Evolutionary conservation across 2,113 vertebrate species (phyloP).

Genomic region (Sinosuthora webbiana): DNA sequence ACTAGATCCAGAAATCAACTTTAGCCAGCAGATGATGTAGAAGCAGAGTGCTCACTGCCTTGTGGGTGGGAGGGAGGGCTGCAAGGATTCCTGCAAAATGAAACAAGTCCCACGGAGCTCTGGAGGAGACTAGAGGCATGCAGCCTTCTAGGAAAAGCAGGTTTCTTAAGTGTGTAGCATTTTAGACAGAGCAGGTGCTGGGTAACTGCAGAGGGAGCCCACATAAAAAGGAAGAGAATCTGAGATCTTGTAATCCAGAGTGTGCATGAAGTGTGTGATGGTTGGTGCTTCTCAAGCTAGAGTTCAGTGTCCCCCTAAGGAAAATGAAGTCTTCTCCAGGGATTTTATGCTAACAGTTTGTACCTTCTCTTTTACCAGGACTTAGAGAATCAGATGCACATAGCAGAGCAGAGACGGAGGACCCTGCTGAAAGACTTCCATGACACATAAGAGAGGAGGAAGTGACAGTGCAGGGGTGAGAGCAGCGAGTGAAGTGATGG

Average conservation of each 20-base stretch:
- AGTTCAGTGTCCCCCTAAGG: neutral
- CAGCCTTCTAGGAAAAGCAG: neutral
- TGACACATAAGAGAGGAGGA: conserved; percentile 85
- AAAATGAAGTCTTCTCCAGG: neutral
- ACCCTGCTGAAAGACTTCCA: conserved; percentile 99
- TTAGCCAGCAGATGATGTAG: neutral
- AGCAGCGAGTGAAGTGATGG: conserved; percentile 58
- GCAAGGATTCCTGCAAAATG: neutral
- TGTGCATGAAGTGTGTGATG: neutral
- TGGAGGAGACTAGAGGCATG: neutral
- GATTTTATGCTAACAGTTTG: neutral
- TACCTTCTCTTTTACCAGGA: conserved; percentile 77
- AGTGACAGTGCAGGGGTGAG: conserved; percentile 58
- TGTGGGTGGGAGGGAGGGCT: neutral
- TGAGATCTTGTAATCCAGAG: neutral
- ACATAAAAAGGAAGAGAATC: neutral
- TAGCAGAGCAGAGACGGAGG: conserved; percentile 96
- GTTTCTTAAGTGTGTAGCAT: neutral
- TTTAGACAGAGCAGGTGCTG: neutral
- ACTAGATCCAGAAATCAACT: neutral
- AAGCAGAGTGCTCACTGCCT: neutral
- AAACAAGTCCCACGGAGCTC: neutral
- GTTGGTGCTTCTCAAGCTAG: neutral
- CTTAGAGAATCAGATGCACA: conserved; percentile 99
- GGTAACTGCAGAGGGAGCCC: neutral